Evolutionary conservation across 2,888 invertebrate species (phyloP), one percentile per base, ranked within the genome.

Genomic region (Entomobrya proxima): DNA sequence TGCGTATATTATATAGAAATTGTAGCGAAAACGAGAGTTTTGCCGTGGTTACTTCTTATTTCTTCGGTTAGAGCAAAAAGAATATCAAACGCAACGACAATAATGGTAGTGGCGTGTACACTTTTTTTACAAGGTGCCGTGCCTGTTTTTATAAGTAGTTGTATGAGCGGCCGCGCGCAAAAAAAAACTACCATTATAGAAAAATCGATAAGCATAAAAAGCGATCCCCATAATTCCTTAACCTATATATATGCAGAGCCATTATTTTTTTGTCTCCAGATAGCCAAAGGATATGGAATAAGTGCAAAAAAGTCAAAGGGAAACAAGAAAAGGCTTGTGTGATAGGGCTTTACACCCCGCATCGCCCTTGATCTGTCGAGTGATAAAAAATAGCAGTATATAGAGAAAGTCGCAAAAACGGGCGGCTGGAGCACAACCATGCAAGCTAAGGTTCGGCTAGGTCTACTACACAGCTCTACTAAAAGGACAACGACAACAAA

Each of bases 281-380:
- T 80, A 86, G 76, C 80, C 85, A 81, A 67, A 86, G 85, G 85
- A 86, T 69, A 86, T 52, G 55, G 67, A 55, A 67, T 86, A 86
- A 86, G 85, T 80, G 81, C 69, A 86, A 80, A 75, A 78, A 81
- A 76, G 64, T 76, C 67, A 86, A 81, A 75, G 67, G 47, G 32
- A 85, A 44, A 69, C 69, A 40, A 64, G 79, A 50, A 76, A 76
- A 85, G 58, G 40, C 35, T 58, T 40, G 47, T 81, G 35, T 86
- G 85, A 86, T 86, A 80, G 55, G 85, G 85, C 81, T 86, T 86
- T 86, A 86, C 85, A 86, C 80, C 80, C 85, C 80, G 85, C 76
- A 86, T 86, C 69, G 85, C 69, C 85, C 80, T 86, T 86, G 85
- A 80, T 86, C 80, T 86, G 85, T 86, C 85, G 80, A 80, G 75